Conservation (phyloP, 2,797 vertebrate species). For the Lepilemur ruficaudatus region DNA sequence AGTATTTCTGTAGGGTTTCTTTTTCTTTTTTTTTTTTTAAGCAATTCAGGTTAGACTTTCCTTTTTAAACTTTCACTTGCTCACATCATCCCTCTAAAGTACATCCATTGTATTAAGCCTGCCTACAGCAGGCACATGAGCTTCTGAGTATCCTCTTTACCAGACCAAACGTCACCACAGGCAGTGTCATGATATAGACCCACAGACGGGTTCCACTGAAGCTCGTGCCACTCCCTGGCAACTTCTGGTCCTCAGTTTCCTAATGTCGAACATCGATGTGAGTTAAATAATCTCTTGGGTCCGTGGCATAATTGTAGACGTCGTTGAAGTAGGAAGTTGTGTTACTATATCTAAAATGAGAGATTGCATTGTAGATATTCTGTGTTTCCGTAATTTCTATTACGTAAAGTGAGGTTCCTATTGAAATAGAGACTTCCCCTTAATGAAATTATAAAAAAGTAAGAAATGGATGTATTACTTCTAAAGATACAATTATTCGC, state of each 20-base stretch:
- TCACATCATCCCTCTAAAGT: neutral
- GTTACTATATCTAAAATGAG: neutral
- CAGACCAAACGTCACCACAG: rapidly evolving
- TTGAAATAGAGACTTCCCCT: neutral
- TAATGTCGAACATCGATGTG: neutral
- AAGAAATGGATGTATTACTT: neutral
- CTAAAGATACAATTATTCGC: neutral
- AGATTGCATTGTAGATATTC: neutral
- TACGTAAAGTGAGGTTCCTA: neutral
- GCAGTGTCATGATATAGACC: too few species aligned
- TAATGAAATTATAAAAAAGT: neutral
- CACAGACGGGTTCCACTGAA: neutral
- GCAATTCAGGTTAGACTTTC: neutral
- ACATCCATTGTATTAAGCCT: neutral
- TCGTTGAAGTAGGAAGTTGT: neutral
- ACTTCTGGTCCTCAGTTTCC: neutral
- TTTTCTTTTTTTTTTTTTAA: neutral
- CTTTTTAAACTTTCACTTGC: neutral
- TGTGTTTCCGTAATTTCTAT: neutral
- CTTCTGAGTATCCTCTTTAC: neutral
- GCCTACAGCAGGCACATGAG: neutral
- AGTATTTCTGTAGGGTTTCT: neutral
- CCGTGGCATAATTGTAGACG: neutral
- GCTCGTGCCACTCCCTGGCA: too few species aligned
- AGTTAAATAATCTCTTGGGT: neutral